Evolutionary conservation across 2,113 vertebrate genomes (phyloP).

Genomic region (Benitochromis conjunctus): DNA sequence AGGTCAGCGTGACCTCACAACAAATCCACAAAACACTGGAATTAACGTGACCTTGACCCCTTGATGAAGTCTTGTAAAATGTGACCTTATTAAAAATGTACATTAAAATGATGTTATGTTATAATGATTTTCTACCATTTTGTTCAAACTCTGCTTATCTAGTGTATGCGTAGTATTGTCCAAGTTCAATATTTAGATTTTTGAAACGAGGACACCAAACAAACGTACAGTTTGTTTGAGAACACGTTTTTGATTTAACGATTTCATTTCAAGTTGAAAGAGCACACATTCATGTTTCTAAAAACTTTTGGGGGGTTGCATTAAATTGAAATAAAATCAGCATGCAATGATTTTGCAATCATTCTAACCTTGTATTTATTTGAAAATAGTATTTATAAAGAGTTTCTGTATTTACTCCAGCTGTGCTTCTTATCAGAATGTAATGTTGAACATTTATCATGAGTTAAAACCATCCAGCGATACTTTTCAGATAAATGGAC

Average conservation of each 20-base stretch:
- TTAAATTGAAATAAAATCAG: background rate
- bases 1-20: background rate
- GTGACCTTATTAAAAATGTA: background rate
- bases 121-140: background rate
- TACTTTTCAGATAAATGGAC: background rate
- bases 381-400: background rate
- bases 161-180: rapidly evolving
- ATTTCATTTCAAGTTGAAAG: background rate
- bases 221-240: background rate
- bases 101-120: background rate
- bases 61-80: background rate
- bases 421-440: background rate
- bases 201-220: background rate
- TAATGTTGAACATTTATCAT: background rate
- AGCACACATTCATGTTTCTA: rapidly evolving
- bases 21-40: background rate
- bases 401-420: background rate
- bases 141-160: background rate
- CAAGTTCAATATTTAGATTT: background rate
- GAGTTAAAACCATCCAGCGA: background rate
- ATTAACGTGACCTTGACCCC: rapidly evolving
- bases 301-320: background rate
- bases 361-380: background rate
- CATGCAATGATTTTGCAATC: background rate
- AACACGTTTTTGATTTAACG: background rate